A percentile compares a stretch with the other conserved stretches of the same genome.
Evolutionary conservation across 2,888 invertebrate species (phyloP).

Genomic region (Rhingia campestris): DNA sequence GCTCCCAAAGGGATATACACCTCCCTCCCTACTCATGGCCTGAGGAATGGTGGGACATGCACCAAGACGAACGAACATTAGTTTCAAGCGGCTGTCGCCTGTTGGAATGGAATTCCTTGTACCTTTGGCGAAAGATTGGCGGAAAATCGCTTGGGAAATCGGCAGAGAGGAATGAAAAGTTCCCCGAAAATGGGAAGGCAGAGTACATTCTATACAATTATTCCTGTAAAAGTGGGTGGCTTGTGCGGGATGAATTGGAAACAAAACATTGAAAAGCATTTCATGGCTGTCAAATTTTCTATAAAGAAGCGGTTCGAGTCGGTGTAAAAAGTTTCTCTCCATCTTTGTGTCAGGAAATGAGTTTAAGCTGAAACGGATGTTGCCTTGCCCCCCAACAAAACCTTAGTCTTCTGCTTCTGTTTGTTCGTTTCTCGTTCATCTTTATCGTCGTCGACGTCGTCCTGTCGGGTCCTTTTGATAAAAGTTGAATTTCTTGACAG

Average conservation of each 20-base stretch:
- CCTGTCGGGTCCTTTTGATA: slow-evolving; percentile 34
- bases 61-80: slow-evolving; percentile 12
- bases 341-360: slow-evolving; percentile 73
- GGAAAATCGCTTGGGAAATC: slow-evolving; percentile 73
- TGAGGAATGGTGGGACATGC: slow-evolving; percentile 26
- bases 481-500: slow-evolving; percentile 71
- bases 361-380: slow-evolving; percentile 74
- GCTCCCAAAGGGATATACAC: slow-evolving; percentile 38
- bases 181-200: slow-evolving; percentile 1
- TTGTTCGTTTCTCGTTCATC: background rate
- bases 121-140: slow-evolving; percentile 62
- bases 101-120: slow-evolving; percentile 18
- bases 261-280: slow-evolving; percentile 74
- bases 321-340: slow-evolving; percentile 68
- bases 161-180: slow-evolving; percentile 65
- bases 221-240: background rate
- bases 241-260: slow-evolving; percentile 55
- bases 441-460: background rate
- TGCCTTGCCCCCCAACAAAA: slow-evolving; percentile 10
- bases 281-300: slow-evolving; percentile 74
- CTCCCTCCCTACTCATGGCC: background rate
- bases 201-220: slow-evolving; percentile 43
- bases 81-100: slow-evolving; percentile 57
- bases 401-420: background rate
- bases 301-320: slow-evolving; percentile 72